phyloP scores from a whole-genome alignment of 2,888 invertebrate species.

The Euclidia mi region DNA sequence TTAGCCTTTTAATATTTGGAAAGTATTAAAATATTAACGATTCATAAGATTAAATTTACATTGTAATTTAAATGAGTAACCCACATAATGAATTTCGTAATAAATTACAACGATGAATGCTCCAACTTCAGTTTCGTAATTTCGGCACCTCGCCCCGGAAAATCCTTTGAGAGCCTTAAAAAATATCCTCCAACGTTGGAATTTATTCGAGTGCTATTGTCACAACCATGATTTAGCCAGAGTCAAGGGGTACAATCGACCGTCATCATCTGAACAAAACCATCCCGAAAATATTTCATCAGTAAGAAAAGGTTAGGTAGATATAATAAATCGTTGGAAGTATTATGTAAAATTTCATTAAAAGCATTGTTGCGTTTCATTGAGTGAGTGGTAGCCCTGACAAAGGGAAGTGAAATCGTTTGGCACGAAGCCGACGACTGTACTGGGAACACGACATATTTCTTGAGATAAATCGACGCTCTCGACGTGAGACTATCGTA shows the following conservation, averaged over 20 bases:
- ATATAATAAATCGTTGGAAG: conserved; percentile 29
- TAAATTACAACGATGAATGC: neutral
- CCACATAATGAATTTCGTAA: neutral
- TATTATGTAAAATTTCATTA: conserved; percentile 50
- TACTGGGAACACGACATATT: conserved; percentile 48
- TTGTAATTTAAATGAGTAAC: too few relatives aligned
- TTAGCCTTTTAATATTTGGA: too few relatives aligned
- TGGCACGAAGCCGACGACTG: conserved; percentile 59
- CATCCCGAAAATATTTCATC: conserved; percentile 31
- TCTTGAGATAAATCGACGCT: conserved; percentile 45
- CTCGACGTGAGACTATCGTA: conserved; percentile 19
- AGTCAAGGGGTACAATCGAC: conserved; percentile 22
- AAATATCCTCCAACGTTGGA: neutral
- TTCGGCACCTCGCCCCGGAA: neutral
- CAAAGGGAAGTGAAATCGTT: conserved; percentile 58
- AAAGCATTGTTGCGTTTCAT: conserved; percentile 36
- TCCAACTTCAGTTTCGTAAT: neutral
- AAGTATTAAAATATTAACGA: too few relatives aligned
- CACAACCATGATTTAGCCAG: conserved; percentile 20
- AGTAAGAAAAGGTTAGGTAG: conserved; percentile 31
- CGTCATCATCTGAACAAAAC: conserved; percentile 36
- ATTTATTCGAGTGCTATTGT: conserved; percentile 34
- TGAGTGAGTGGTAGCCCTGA: conserved; percentile 54
- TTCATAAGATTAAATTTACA: too few relatives aligned
- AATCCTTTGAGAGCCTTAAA: conserved; percentile 6